Conservation (phyloP, 2,888 invertebrate genomes). For the Norana najaformis region DNA sequence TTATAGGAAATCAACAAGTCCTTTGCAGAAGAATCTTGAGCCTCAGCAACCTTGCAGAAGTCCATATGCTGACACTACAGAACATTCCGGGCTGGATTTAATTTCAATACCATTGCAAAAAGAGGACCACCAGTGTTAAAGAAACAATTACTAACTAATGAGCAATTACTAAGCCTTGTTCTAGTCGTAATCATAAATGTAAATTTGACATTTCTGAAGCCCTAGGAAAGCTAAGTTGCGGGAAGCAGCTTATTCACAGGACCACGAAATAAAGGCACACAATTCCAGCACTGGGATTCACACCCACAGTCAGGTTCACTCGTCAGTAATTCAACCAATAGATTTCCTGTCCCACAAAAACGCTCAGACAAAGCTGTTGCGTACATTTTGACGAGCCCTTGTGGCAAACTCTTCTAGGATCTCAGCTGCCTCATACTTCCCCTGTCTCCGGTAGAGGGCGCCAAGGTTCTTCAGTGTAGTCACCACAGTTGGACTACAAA, state of each 20-base stretch:
- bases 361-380: background rate
- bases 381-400: conserved; percentile 71
- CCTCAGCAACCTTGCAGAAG: background rate
- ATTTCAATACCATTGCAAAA: background rate
- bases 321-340: background rate
- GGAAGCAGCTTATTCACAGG: background rate
- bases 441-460: conserved; percentile 94
- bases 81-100: background rate
- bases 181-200: too few species aligned
- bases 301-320: background rate
- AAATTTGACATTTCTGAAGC: too few species aligned
- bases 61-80: background rate
- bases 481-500: conserved; percentile 64
- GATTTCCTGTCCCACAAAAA: background rate
- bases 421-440: conserved; percentile 98
- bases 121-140: background rate
- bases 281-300: background rate
- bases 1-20: background rate
- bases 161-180: background rate
- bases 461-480: conserved; percentile 98
- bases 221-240: too few species aligned
- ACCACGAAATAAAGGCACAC: background rate
- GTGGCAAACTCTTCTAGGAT: conserved; percentile 97
- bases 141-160: background rate
- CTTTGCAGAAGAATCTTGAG: background rate